Percentiles rank a stretch among this genome's conserved stretches.
These are phyloP conservation scores for Fringilla coelebs DNA, from an alignment of 2,797 vertebrate genomes.

Conservation along the genomic window DNA sequence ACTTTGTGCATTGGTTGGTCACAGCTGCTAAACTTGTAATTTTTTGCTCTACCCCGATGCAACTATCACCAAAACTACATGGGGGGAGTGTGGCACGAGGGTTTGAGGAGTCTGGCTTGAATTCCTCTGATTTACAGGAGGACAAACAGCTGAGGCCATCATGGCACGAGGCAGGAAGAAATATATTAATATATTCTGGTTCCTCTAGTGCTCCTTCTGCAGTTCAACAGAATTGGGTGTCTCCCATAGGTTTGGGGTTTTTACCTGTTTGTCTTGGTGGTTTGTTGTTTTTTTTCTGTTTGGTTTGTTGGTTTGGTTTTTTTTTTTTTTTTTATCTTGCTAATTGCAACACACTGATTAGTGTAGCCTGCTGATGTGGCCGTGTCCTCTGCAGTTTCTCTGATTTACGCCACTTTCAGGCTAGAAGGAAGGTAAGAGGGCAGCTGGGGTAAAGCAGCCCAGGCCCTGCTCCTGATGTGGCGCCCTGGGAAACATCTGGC, in stretches of 20 bases:
- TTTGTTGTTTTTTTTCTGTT: neutral
- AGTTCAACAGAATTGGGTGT: neutral
- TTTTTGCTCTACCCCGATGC: neutral
- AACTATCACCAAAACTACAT: neutral
- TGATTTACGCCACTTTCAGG: neutral
- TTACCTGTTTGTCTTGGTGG: neutral
- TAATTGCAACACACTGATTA: neutral
- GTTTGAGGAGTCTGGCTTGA: neutral
- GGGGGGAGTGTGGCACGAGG: accelerated
- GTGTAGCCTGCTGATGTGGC: neutral
- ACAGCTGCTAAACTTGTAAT: neutral
- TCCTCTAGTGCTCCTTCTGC: neutral
- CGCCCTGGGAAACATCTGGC: neutral
- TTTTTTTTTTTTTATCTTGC: neutral
- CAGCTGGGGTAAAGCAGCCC: neutral
- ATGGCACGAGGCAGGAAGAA: neutral
- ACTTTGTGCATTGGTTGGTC: neutral
- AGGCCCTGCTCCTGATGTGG: neutral
- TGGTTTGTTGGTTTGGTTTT: no score
- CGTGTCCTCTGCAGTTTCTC: neutral
- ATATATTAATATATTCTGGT: neutral
- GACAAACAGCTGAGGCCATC: neutral
- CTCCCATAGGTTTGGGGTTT: neutral
- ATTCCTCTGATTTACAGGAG: neutral
- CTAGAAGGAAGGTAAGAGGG: neutral